Conservation (phyloP, 1,140 invertebrate species). For the Penaeus indicus region DNA sequence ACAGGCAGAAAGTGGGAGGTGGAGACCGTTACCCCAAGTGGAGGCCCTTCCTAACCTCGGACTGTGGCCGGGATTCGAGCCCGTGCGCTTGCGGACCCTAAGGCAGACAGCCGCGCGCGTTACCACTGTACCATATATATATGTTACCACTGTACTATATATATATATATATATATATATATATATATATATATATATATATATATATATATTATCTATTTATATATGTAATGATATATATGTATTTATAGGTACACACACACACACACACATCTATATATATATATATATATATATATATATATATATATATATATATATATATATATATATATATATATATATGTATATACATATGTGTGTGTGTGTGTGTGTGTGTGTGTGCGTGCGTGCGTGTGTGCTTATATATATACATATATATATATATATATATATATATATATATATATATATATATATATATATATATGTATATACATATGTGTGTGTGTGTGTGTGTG, state of each 20-base stretch:
- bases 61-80: background rate
- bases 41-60: background rate
- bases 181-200: slow-evolving; percentile 14
- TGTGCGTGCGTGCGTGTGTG: background rate
- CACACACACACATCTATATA: too few relatives aligned
- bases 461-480: background rate
- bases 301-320: background rate
- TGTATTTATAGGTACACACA: background rate
- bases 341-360: background rate
- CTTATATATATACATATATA: background rate
- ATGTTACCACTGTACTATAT: too few relatives aligned
- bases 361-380: background rate
- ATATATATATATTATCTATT: too few relatives aligned
- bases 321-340: background rate
- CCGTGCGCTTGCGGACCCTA: background rate
- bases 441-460: background rate
- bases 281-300: background rate
- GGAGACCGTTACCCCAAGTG: too few relatives aligned
- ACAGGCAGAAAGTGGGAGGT: background rate
- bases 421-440: background rate
- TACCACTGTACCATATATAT: too few relatives aligned
- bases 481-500: slow-evolving; percentile 2
- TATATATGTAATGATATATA: too few relatives aligned
- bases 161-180: too few relatives aligned
- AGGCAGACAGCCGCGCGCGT: too few relatives aligned